Evolutionary conservation across 2,888 invertebrate genomes (phyloP).

Genomic region (Pemphredon lugubris): DNA sequence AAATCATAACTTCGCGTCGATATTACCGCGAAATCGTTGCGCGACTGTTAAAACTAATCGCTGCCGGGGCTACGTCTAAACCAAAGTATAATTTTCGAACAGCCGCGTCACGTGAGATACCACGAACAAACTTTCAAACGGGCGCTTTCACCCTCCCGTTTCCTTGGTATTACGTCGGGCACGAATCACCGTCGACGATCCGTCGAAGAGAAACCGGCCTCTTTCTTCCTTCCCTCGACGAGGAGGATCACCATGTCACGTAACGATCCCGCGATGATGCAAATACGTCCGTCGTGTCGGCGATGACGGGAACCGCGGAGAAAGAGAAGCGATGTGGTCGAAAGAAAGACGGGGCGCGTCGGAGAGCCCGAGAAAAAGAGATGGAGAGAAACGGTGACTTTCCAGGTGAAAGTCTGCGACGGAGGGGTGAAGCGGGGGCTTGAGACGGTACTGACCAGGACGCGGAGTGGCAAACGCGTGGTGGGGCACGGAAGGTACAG

Average conservation of each 20-base stretch:
- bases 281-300: conserved; percentile 32
- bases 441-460: conserved; percentile 71
- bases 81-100: no score
- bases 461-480: conserved; percentile 30
- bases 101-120: no score
- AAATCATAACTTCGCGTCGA: no score
- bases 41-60: no score
- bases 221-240: conserved; percentile 5
- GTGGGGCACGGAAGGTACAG: conserved; percentile 53
- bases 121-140: background rate
- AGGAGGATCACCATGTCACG: conserved; percentile 33
- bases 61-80: no score
- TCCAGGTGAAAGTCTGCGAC: conserved; percentile 70
- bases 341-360: background rate
- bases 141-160: conserved; percentile 42
- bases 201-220: conserved; percentile 36
- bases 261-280: conserved; percentile 55
- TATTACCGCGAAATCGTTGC: no score
- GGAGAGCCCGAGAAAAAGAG: background rate
- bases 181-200: conserved; percentile 14
- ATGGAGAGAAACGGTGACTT: conserved; percentile 47
- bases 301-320: background rate
- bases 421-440: conserved; percentile 54
- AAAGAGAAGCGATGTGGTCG: background rate
- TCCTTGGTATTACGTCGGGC: conserved; percentile 8